phyloP scores from a whole-genome alignment of 2,797 vertebrate genomes.

The Manis pentadactyla region DNA sequence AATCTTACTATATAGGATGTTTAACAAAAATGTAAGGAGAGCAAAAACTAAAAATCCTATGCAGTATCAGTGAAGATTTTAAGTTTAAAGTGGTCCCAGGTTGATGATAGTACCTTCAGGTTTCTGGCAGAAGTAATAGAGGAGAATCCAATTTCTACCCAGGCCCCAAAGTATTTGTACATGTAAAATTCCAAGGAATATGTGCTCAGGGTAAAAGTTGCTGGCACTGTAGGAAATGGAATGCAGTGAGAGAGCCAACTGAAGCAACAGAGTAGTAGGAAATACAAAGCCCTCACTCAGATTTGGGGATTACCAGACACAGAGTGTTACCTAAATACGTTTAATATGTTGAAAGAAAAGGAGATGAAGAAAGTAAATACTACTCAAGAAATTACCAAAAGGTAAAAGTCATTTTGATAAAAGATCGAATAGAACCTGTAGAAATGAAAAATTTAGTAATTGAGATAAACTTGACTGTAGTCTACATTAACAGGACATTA shows the following conservation, averaged over 20 bases:
- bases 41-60: neutral
- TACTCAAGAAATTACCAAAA: neutral
- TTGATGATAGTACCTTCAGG: neutral
- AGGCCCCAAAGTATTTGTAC: neutral
- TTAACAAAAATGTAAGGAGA: neutral
- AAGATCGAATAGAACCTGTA: slow-evolving; percentile 38
- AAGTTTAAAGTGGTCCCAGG: neutral
- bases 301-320: neutral
- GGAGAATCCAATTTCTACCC: neutral
- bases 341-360: slow-evolving; percentile 37
- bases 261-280: neutral
- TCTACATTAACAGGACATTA: slow-evolving; percentile 20
- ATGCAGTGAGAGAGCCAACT: neutral
- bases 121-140: slow-evolving; percentile 29
- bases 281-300: neutral
- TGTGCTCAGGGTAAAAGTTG: slow-evolving; percentile 13
- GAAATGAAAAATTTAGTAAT: slow-evolving; percentile 13
- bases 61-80: neutral
- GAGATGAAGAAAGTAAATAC: neutral
- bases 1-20: neutral
- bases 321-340: slow-evolving; percentile 10
- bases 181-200: neutral
- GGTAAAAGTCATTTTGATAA: neutral
- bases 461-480: neutral
- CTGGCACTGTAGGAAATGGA: neutral